Evolutionary conservation across 2,888 invertebrate species (phyloP).

Genomic region (Tinea semifulvella): DNA sequence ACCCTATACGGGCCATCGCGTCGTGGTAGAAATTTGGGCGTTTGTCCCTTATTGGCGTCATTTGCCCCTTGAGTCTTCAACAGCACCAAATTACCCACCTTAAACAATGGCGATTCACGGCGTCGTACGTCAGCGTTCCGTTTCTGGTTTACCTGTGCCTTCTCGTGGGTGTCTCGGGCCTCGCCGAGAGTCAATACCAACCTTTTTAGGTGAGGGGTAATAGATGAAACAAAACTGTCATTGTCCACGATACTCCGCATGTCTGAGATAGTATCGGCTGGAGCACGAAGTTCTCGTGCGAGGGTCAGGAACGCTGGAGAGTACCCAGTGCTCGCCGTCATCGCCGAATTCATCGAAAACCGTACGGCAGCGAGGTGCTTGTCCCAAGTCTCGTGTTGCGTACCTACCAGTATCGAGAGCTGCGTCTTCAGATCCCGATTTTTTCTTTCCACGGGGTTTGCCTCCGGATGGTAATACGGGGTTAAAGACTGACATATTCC

Average conservation of each 20-base stretch:
- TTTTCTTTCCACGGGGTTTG: slow-evolving; percentile 20
- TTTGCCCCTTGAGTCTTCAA: neutral
- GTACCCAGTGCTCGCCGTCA: slow-evolving; percentile 19
- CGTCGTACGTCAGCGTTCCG: slow-evolving; percentile 2
- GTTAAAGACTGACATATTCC: slow-evolving; percentile 25
- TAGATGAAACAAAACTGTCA: slow-evolving; percentile 15
- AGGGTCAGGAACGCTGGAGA: slow-evolving; percentile 24
- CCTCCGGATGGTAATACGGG: slow-evolving; percentile 29
- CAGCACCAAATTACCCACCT: slow-evolving; percentile 1
- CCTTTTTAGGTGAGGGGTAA: slow-evolving; percentile 17
- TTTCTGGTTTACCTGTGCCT: slow-evolving; percentile 17
- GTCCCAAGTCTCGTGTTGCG: slow-evolving; percentile 26
- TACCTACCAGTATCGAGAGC: slow-evolving; percentile 17
- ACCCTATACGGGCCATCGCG: slow-evolving; percentile 14
- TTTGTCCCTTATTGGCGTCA: neutral
- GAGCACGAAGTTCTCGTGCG: slow-evolving; percentile 22
- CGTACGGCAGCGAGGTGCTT: slow-evolving; percentile 28
- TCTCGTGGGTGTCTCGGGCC: slow-evolving; percentile 15
- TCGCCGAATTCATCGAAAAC: slow-evolving; percentile 34
- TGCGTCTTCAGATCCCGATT: slow-evolving; percentile 22
- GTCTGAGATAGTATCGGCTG: slow-evolving; percentile 18
- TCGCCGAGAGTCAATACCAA: slow-evolving; percentile 14
- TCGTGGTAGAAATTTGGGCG: slow-evolving; percentile 12
- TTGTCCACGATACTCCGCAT: slow-evolving; percentile 13
- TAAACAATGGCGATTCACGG: neutral